Evolutionary conservation across 1,140 invertebrate genomes (phyloP).

Genomic region (Ladona fulva): DNA sequence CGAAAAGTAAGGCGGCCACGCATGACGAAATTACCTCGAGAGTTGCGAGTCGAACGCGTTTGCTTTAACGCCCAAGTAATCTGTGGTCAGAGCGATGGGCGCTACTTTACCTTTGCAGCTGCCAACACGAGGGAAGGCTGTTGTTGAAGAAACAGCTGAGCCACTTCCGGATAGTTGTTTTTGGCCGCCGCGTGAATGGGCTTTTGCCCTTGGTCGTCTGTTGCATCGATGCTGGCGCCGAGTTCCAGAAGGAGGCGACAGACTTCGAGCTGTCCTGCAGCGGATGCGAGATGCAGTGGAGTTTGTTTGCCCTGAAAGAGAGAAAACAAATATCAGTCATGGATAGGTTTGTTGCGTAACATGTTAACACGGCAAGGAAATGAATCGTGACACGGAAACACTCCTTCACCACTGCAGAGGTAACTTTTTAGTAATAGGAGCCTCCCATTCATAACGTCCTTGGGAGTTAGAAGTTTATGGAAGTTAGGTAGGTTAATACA

Average conservation of each 20-base stretch:
- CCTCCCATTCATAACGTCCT: too few species aligned
- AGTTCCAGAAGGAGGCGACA: conserved; percentile 88
- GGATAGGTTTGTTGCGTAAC: too few species aligned
- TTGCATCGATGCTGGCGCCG: conserved; percentile 92
- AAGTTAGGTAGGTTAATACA: too few species aligned
- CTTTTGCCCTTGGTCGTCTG: conserved; percentile 83
- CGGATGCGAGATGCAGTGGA: conserved; percentile 79
- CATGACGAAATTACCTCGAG: too few species aligned
- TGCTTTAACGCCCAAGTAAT: too few species aligned
- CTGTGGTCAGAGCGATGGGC: background rate
- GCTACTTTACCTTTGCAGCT: conserved; percentile 60
- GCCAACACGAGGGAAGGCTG: conserved; percentile 91
- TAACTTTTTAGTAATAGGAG: too few species aligned
- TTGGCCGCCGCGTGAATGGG: conserved; percentile 90
- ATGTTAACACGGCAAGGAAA: too few species aligned
- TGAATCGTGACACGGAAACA: too few species aligned
- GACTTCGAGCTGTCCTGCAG: conserved; percentile 89
- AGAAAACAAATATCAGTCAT: background rate
- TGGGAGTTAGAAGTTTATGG: too few species aligned
- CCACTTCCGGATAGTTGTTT: conserved; percentile 97
- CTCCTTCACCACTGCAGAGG: too few species aligned
- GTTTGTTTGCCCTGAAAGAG: conserved; percentile 63
- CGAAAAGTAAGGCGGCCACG: too few species aligned
- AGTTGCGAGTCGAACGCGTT: too few species aligned
- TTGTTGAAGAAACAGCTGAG: conserved; percentile 92